Evolutionary conservation across 1,140 invertebrate genomes (phyloP).

Genomic region (Amyelois transitella): DNA sequence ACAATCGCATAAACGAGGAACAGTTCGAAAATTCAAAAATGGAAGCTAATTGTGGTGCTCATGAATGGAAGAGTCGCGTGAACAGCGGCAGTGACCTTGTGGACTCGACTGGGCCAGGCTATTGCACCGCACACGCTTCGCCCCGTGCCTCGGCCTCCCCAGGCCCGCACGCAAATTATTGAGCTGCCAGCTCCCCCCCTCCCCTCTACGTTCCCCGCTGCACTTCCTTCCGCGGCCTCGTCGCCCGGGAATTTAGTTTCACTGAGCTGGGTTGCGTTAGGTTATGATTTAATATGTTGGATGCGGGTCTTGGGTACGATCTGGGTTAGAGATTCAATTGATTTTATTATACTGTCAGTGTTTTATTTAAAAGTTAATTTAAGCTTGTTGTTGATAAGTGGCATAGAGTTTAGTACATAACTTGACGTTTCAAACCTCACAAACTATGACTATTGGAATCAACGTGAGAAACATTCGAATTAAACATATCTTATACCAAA

Average conservation of each 20-base stretch:
- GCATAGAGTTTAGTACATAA: no score
- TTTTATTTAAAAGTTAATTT: no score
- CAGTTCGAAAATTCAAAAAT: constrained; percentile 9
- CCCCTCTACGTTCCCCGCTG: constrained; percentile 12
- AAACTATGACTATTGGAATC: no score
- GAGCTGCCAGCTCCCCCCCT: constrained; percentile 11
- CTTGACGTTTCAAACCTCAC: no score
- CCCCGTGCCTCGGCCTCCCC: constrained; percentile 3
- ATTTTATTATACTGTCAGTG: no score
- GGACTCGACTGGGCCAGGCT: constrained; percentile 26
- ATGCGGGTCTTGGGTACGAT: neutral
- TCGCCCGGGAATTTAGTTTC: constrained; percentile 21
- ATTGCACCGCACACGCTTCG: constrained; percentile 26
- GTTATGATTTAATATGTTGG: constrained; percentile 11
- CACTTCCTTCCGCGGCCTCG: constrained; percentile 29
- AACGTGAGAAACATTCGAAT: no score
- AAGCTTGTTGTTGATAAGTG: no score
- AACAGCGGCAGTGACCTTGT: constrained; percentile 42
- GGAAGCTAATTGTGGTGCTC: constrained; percentile 14
- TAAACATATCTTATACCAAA: no score
- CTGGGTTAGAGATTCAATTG: no score
- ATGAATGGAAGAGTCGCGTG: constrained; percentile 42
- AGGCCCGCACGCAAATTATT: constrained; percentile 37
- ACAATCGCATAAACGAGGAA: neutral
- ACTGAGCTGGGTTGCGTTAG: constrained; percentile 11